Percentiles rank a stretch among this genome's conserved stretches.
These are phyloP conservation scores for Pocillopora grandis DNA, from an alignment of 92 coral and sea anemone species.

Conservation along the genomic window DNA sequence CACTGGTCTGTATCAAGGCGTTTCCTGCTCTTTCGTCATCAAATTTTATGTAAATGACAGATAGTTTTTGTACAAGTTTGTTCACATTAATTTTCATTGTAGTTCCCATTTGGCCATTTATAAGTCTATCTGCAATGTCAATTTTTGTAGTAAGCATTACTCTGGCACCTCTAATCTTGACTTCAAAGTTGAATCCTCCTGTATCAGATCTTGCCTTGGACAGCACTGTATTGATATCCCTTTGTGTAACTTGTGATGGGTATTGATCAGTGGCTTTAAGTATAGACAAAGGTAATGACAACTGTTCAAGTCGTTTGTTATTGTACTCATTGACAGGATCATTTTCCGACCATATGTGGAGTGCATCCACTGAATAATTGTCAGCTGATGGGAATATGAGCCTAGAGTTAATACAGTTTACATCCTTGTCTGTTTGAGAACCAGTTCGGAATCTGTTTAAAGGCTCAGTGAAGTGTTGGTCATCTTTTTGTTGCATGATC, in stretches of 20 bases:
- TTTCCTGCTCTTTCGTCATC: slow-evolving; percentile 58
- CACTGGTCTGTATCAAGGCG: slow-evolving; percentile 35
- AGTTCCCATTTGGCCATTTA: slow-evolving; percentile 72
- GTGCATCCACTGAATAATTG: slow-evolving; percentile 58
- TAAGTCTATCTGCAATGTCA: slow-evolving; percentile 42
- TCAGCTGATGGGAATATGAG: slow-evolving; percentile 30
- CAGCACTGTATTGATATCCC: slow-evolving; percentile 28
- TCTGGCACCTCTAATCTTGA: slow-evolving; percentile 47
- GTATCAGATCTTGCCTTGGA: slow-evolving; percentile 66
- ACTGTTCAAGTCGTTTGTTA: slow-evolving; percentile 45
- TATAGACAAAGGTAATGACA: slow-evolving; percentile 45
- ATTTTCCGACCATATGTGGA: slow-evolving; percentile 64
- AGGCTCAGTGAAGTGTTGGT: slow-evolving; percentile 9
- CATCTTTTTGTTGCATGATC: slow-evolving; percentile 59
- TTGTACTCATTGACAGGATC: slow-evolving; percentile 65
- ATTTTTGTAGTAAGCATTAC: slow-evolving; percentile 41
- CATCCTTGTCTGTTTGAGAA: slow-evolving; percentile 8
- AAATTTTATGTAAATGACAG: slow-evolving; percentile 50
- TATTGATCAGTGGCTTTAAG: slow-evolving; percentile 63
- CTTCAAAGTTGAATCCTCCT: slow-evolving; percentile 53
- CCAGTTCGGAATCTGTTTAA: too few species aligned
- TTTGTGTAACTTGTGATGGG: slow-evolving; percentile 54
- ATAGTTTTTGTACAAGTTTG: slow-evolving; percentile 38
- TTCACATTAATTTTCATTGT: slow-evolving; percentile 45
- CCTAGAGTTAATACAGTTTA: slow-evolving; percentile 47